Percentiles rank a stretch among this genome's conserved stretches.
These are phyloP conservation scores for Frieseomelitta varia DNA, from an alignment of 1,140 invertebrate genomes.

Conservation along the genomic window DNA sequence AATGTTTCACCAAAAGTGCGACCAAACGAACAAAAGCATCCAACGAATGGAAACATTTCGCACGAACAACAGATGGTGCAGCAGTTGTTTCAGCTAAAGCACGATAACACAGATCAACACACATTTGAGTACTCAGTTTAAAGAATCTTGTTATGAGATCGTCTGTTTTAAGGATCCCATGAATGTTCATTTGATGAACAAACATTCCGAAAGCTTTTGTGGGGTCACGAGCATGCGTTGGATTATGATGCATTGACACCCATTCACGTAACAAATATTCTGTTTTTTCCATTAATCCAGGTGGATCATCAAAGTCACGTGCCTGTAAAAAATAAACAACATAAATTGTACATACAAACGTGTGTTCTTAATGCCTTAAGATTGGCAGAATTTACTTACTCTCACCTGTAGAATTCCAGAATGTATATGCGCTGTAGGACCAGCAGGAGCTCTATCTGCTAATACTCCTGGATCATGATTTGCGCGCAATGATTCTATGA, in stretches of 20 bases:
- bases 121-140: constrained; percentile 97
- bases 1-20: constrained; percentile 97
- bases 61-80: constrained; percentile 86
- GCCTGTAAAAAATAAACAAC: constrained; percentile 83
- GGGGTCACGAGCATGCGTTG: constrained; percentile 91
- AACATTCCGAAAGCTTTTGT: constrained; percentile 97
- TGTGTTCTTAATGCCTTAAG: constrained; percentile 21
- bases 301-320: constrained; percentile 96
- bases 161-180: constrained; percentile 98
- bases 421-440: constrained; percentile 95
- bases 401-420: constrained; percentile 93
- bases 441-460: constrained; percentile 87
- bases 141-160: constrained; percentile 99
- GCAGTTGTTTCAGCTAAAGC: constrained; percentile 84
- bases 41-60: constrained; percentile 97
- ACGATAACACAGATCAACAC: constrained; percentile 96
- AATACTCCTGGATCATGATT: constrained; percentile 87
- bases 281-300: constrained; percentile 96
- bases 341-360: constrained; percentile 24
- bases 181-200: constrained; percentile 97
- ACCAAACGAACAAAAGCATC: constrained; percentile 98
- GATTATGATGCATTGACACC: constrained; percentile 94
- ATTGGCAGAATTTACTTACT: constrained; percentile 79
- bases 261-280: constrained; percentile 97
- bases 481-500: constrained; percentile 89